Evolutionary conservation across 2,797 vertebrate genomes (phyloP).

Genomic region (Premnoplex brunnescens): DNA sequence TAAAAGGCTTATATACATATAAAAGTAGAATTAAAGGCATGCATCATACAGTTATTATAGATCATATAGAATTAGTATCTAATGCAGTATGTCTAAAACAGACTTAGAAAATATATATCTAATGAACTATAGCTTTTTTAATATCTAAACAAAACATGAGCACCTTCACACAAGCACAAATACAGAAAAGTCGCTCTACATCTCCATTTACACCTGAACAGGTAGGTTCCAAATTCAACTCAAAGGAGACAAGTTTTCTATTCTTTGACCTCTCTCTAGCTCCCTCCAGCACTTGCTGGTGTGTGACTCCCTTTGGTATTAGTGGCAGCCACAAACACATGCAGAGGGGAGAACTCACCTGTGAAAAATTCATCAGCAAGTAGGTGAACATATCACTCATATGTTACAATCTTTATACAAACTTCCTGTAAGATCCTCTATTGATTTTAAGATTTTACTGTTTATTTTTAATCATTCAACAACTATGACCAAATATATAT

Average conservation of each 20-base stretch:
- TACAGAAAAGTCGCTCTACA: background rate
- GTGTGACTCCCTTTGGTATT: background rate
- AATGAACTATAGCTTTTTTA: background rate
- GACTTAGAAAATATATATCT: background rate
- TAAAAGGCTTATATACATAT: rapidly evolving
- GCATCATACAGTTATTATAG: background rate
- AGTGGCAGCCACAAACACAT: background rate
- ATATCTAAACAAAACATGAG: background rate
- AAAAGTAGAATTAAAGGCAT: background rate
- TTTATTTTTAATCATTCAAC: background rate
- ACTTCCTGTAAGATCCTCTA: background rate
- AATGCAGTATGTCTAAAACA: background rate
- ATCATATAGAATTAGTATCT: background rate
- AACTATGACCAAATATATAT: background rate
- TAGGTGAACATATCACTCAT: background rate
- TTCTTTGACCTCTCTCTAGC: background rate
- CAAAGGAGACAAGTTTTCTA: rapidly evolving
- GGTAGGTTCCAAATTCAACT: background rate
- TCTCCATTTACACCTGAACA: background rate
- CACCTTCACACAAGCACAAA: background rate
- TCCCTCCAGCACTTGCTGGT: background rate
- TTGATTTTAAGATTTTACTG: background rate
- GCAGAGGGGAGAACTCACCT: background rate
- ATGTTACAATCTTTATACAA: background rate
- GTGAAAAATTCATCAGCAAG: background rate